Percentiles rank a stretch among this genome's conserved stretches.
Conservation (phyloP, 2,888 invertebrate genomes). For the Saturnia japonica region DNA sequence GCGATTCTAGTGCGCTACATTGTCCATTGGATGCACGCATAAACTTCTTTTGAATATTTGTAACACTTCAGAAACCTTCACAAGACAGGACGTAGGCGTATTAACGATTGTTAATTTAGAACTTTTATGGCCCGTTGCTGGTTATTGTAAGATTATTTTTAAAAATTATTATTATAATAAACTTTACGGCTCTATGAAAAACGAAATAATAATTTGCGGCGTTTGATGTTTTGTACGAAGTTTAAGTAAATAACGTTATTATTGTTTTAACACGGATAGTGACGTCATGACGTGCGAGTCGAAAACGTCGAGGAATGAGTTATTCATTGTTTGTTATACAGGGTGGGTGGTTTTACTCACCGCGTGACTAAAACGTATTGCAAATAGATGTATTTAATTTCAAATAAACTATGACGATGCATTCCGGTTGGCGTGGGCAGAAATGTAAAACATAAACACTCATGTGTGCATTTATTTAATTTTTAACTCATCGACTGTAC, state of each 20-base stretch:
- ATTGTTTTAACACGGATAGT: background rate
- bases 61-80: conserved; percentile 2
- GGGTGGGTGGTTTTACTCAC: conserved; percentile 8
- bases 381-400: background rate
- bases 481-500: background rate
- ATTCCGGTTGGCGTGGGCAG: background rate
- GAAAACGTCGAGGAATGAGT: background rate
- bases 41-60: background rate
- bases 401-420: background rate
- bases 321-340: conserved; percentile 5
- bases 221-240: conserved; percentile 9
- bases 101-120: conserved; percentile 15
- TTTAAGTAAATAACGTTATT: conserved; percentile 7
- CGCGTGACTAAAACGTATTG: background rate
- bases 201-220: conserved; percentile 9
- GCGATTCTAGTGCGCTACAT: background rate
- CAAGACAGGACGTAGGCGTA: background rate
- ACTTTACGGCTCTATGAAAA: conserved; percentile 18
- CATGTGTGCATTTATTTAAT: background rate
- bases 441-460: background rate
- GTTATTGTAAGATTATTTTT: conserved; percentile 26
- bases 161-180: conserved; percentile 27
- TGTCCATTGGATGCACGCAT: background rate
- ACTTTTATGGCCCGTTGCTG: conserved; percentile 15
- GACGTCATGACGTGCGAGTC: background rate